phyloP scores from a whole-genome alignment of 2,113 vertebrate genomes.

The Edolisoma coerulescens region DNA sequence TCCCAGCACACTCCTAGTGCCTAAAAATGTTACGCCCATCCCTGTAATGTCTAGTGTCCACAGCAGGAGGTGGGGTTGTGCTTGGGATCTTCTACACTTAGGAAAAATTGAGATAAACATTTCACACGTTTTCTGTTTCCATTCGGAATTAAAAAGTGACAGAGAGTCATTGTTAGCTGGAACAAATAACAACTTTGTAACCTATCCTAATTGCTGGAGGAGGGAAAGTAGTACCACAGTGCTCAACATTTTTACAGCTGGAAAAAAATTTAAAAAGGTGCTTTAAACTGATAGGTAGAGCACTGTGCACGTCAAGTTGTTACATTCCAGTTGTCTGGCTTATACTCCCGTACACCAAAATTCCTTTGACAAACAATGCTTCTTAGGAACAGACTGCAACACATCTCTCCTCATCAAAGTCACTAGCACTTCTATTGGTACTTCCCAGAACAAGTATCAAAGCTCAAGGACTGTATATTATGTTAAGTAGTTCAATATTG shows the following conservation, averaged over 20 bases:
- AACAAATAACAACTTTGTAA: not conserved
- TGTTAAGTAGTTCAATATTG: slow-evolving; percentile 20
- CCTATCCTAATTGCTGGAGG: not conserved
- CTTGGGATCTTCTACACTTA: not conserved
- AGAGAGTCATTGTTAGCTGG: not conserved
- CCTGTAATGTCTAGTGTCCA: not conserved
- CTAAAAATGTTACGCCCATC: not conserved
- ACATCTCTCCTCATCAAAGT: not conserved
- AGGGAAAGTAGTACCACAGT: not conserved
- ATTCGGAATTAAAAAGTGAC: not conserved
- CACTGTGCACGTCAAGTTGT: accelerated
- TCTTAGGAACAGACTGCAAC: not conserved
- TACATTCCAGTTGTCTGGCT: not conserved
- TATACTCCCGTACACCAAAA: not conserved
- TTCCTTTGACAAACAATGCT: not conserved
- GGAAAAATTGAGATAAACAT: not conserved
- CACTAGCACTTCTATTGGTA: not conserved
- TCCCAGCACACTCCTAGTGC: not conserved
- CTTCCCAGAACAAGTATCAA: slow-evolving; percentile 28
- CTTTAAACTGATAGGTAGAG: not conserved
- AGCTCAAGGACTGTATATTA: slow-evolving; percentile 29
- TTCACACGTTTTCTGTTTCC: not conserved
- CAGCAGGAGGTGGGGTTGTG: not conserved
- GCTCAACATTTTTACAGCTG: not conserved
- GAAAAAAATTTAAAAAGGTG: not conserved